Percentiles rank a stretch among this genome's conserved stretches.
Evolutionary conservation across 2,113 vertebrate species (phyloP).

Genomic region (Grantiella picta): DNA sequence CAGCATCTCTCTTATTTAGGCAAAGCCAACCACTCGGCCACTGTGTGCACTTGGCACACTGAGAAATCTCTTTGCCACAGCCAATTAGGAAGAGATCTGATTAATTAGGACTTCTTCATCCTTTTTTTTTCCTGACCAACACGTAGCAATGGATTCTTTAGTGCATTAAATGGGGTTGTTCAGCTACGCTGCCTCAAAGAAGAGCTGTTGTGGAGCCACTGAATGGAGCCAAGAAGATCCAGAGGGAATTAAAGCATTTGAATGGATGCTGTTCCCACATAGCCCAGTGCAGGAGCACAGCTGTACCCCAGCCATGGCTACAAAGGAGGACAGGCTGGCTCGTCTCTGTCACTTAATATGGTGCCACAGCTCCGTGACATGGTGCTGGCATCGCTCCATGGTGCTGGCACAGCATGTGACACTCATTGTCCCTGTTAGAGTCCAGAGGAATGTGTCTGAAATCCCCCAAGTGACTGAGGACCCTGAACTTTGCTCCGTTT

Average conservation of each 20-base stretch:
- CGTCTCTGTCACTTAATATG: neutral
- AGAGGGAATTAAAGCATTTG: conserved; percentile 20
- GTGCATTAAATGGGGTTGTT: neutral
- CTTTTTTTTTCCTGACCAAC: neutral
- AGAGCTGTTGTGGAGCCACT: neutral
- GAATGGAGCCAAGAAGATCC: neutral
- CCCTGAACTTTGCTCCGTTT: neutral
- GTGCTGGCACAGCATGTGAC: neutral
- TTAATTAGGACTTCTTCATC: conserved; percentile 35
- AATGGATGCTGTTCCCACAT: neutral
- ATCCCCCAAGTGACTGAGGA: neutral
- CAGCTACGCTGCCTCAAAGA: neutral
- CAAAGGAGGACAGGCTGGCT: neutral
- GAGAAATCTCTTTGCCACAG: neutral
- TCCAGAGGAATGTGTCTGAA: neutral
- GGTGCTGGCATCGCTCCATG: neutral
- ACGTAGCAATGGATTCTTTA: neutral
- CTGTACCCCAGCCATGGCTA: neutral
- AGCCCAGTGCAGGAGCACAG: neutral
- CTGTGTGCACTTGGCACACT: neutral
- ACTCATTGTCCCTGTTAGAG: neutral
- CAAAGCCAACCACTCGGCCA: neutral
- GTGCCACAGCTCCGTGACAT: neutral
- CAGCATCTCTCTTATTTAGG: neutral
- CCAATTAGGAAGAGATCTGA: conserved; percentile 38